Percentiles rank a stretch among this genome's conserved stretches.
Evolutionary conservation across 2,888 invertebrate species (phyloP).

Genomic region (Dolomedes plantarius): DNA sequence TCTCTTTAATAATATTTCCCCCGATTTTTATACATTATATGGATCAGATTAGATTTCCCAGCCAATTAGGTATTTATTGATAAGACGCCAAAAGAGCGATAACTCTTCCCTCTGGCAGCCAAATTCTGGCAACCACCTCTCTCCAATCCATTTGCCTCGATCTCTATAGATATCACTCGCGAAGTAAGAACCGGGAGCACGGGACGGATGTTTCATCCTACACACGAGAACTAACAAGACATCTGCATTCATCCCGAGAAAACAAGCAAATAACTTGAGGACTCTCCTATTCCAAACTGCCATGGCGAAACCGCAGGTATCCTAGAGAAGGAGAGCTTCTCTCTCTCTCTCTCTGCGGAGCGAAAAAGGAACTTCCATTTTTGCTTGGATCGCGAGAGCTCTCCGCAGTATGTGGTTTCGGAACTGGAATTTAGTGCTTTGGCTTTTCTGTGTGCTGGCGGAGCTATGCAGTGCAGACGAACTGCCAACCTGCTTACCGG

Average conservation of each 20-base stretch:
- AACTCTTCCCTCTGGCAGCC: neutral
- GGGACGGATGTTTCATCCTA: neutral
- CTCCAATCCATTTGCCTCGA: neutral
- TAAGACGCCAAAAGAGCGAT: neutral
- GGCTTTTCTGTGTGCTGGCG: slow-evolving; percentile 55
- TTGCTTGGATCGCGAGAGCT: neutral
- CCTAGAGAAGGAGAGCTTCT: no score
- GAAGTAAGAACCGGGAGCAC: neutral
- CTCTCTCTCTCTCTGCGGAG: no score
- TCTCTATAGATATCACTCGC: neutral
- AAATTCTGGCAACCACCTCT: neutral
- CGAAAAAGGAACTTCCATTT: no score
- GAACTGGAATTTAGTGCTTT: neutral
- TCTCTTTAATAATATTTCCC: no score
- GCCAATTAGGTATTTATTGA: no score
- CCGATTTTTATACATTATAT: no score
- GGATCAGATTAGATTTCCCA: no score
- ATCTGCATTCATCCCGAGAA: neutral
- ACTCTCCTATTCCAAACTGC: no score
- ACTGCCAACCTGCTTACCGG: slow-evolving; percentile 65
- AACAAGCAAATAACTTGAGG: no score
- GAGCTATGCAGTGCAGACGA: slow-evolving; percentile 65
- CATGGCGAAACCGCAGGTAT: no score
- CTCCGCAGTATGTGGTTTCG: neutral
- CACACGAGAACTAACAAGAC: neutral